Evolutionary conservation across 2,113 vertebrate species (phyloP).

Genomic region (Grantiella picta): DNA sequence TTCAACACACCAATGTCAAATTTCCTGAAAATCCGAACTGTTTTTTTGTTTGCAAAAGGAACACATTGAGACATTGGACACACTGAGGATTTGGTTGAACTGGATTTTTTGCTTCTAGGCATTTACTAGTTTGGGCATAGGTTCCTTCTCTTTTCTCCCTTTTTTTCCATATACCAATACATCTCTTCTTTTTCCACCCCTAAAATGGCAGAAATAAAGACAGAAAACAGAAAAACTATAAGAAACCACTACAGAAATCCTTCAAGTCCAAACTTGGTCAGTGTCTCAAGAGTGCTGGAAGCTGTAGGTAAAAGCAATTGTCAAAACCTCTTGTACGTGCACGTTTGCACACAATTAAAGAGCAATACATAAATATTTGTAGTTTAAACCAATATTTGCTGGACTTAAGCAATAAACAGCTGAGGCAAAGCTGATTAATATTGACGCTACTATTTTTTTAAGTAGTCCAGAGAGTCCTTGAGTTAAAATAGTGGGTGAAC

Average conservation of each 20-base stretch:
- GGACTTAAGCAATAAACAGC: not conserved
- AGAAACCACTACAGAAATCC: not conserved
- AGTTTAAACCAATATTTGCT: not conserved
- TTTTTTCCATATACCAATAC: not conserved
- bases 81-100: not conserved
- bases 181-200: not conserved
- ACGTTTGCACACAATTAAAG: not conserved
- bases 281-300: not conserved
- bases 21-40: not conserved
- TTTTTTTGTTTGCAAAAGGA: not conserved
- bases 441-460: not conserved
- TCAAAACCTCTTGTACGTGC: not conserved
- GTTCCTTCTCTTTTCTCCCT: not conserved
- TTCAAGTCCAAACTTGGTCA: not conserved
- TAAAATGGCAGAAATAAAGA: not conserved
- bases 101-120: not conserved
- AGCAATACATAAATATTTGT: not conserved
- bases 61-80: not conserved
- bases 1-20: not conserved
- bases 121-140: not conserved
- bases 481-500: not conserved
- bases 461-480: not conserved
- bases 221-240: not conserved
- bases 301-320: not conserved
- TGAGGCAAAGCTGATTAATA: not conserved